Conservation (phyloP, 2,113 vertebrate genomes). For the Corythoichthys haematopterus region DNA sequence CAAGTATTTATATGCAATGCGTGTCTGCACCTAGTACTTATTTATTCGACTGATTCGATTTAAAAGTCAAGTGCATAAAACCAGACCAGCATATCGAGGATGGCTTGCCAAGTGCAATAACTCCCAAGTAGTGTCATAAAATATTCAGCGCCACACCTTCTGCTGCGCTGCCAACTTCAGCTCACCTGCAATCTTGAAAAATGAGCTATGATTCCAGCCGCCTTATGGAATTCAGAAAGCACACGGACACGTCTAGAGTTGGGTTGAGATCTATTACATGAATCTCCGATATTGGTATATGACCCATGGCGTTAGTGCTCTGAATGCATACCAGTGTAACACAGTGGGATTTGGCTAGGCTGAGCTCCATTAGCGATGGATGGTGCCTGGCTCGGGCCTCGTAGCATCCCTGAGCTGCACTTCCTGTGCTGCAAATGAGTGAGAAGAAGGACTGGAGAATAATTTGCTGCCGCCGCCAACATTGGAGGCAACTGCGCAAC, state of each 20-base stretch:
- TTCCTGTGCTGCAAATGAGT: constrained; percentile 52
- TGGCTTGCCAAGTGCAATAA: constrained; percentile 18
- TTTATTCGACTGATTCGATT: constrained; percentile 32
- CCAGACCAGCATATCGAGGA: constrained; percentile 19
- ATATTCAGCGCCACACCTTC: constrained; percentile 37
- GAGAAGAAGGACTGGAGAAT: constrained; percentile 41
- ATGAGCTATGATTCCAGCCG: constrained; percentile 24
- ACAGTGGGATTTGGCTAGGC: constrained; percentile 38
- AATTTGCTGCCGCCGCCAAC: constrained; percentile 34
- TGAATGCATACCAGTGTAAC: constrained; percentile 39
- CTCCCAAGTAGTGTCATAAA: constrained; percentile 33
- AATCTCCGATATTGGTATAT: constrained; percentile 11
- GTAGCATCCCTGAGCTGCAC: constrained; percentile 38
- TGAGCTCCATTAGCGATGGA: constrained; percentile 51
- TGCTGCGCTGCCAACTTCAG: constrained; percentile 19
- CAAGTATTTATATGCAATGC: constrained; percentile 19
- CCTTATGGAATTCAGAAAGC: background rate
- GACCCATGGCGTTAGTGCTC: constrained; percentile 40
- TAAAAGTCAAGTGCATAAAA: constrained; percentile 31
- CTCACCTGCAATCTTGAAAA: constrained; percentile 51
- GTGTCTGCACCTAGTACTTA: constrained; percentile 13
- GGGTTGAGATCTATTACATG: too few relatives aligned
- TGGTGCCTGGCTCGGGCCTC: constrained; percentile 48
- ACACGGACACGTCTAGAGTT: too few relatives aligned
- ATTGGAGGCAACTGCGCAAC: constrained; percentile 21